Evolutionary conservation across 2,113 vertebrate species (phyloP), one percentile per base, ranked within the genome.

Genomic region (Gobius niger): DNA sequence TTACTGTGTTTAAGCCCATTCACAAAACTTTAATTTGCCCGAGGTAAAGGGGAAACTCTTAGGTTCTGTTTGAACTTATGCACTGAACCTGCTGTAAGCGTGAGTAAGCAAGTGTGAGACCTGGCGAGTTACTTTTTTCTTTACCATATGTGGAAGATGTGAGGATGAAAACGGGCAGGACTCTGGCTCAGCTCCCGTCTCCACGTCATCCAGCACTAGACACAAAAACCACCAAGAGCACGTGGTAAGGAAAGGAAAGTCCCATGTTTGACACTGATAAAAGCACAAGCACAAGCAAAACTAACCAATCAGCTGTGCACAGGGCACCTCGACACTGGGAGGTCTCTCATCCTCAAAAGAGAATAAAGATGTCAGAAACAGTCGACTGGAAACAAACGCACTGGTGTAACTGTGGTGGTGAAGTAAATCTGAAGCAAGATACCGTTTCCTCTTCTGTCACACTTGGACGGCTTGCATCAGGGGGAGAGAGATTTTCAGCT

Each of bases 361-460:
- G 42, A 7, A 15, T 6, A 2, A 9, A 42, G 1, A 44, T n/a
- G 40, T 4, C 7, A 41, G 14, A 59, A 3, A 34, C 24, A 14
- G 47, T 14, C 47, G 15, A 50, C 4, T 14, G 47, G 4, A 50
- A 50, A 50, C 11, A 15, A 50, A 12, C 24, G 15, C 40, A 9
- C 15, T 60, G 34, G 7, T 34, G 12, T 8, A 53, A 10, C 10
- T 4, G 2, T 42, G 7, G 56, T 59, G 71, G 12, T n/a, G 74
- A 74, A 70, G 75, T 69, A 74, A 74, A 77, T 53, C 3, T n/a
- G 75, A 42, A 50, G 64, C 14, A 70, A 76, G 18, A 42, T 52
- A 71, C 74, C 74, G 11, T 65, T 67, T 83, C 76, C 65, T 84
- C 44, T 75, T 50, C 47, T 10, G n/a, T 42, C n/a, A 34, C 7